These are phyloP conservation scores for Pangasianodon gigas DNA, from an alignment of 2,113 vertebrate species.

Conservation along the genomic window DNA sequence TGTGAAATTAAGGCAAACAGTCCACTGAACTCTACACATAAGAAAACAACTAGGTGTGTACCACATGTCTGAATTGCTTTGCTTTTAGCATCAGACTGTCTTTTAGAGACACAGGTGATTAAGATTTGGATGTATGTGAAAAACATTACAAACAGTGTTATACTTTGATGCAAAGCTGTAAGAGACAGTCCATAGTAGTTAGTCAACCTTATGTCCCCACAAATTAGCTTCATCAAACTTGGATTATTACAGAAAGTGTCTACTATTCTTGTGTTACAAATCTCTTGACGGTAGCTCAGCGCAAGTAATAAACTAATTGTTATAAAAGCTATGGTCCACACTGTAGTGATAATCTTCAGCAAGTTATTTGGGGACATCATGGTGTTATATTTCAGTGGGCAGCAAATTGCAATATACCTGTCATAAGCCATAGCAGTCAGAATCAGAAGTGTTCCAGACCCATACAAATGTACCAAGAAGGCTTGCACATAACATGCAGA, in stretches of 20 bases:
- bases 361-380: constrained; percentile 37
- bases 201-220: constrained; percentile 58
- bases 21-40: constrained; percentile 60
- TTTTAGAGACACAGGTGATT: constrained; percentile 57
- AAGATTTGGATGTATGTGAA: constrained; percentile 64
- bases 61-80: constrained; percentile 69
- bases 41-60: constrained; percentile 62
- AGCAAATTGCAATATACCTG: constrained; percentile 38
- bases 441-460: constrained; percentile 3
- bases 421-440: constrained; percentile 34
- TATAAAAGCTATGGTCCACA: constrained; percentile 54
- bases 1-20: constrained; percentile 52
- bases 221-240: constrained; percentile 60
- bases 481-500: constrained; percentile 31
- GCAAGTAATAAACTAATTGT: constrained; percentile 42
- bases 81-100: constrained; percentile 45
- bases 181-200: constrained; percentile 60
- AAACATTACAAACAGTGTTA: constrained; percentile 42
- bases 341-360: constrained; percentile 49
- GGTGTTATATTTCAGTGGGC: constrained; percentile 32
- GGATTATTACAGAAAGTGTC: constrained; percentile 68
- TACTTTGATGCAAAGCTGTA: not conserved
- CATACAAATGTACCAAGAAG: constrained; percentile 17
- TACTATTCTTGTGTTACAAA: constrained; percentile 61
- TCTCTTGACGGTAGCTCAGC: constrained; percentile 34